phyloP scores from a whole-genome alignment of 2,113 vertebrate species.

The Nansenia antarctica region DNA sequence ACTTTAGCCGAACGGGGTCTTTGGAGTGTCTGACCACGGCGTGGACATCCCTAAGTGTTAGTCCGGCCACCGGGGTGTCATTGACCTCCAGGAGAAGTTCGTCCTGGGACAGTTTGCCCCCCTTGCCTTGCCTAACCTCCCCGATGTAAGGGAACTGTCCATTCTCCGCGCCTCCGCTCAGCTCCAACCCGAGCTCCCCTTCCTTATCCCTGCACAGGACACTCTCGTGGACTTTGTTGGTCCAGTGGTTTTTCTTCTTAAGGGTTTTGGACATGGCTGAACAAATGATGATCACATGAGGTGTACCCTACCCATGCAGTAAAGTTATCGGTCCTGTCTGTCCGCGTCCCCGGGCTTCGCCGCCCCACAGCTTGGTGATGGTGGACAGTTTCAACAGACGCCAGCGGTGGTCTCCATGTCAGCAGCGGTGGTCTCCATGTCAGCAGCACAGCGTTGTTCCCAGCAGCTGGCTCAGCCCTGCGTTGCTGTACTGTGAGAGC shows the following conservation, averaged over 20 bases:
- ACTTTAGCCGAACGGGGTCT: constrained; percentile 94
- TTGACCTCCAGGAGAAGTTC: constrained; percentile 96
- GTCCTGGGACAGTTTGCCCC: constrained; percentile 82
- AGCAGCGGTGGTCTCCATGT: constrained; percentile 29
- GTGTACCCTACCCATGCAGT: constrained; percentile 47
- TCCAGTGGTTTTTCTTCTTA: constrained; percentile 98
- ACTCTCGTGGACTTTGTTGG: constrained; percentile 92
- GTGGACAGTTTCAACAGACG: constrained; percentile 38
- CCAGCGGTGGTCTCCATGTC: constrained; percentile 46
- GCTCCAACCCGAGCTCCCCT: constrained; percentile 86
- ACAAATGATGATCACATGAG: constrained; percentile 49
- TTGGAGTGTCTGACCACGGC: constrained; percentile 95
- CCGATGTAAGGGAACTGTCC: constrained; percentile 93
- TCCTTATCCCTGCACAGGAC: constrained; percentile 84
- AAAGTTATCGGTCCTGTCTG: constrained; percentile 35
- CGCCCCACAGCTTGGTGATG: constrained; percentile 22
- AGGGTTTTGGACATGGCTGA: constrained; percentile 92
- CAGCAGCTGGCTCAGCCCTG: constrained; percentile 68
- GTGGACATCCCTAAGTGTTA: constrained; percentile 93
- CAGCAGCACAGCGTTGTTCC: constrained; percentile 31
- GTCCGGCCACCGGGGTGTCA: constrained; percentile 93
- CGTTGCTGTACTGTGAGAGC: constrained; percentile 56
- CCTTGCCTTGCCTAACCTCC: constrained; percentile 83
- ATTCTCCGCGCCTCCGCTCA: constrained; percentile 93
- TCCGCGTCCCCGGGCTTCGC: constrained; percentile 19